phyloP scores from a whole-genome alignment of 1,140 invertebrate species.

The Protaetia brevitarsis region DNA sequence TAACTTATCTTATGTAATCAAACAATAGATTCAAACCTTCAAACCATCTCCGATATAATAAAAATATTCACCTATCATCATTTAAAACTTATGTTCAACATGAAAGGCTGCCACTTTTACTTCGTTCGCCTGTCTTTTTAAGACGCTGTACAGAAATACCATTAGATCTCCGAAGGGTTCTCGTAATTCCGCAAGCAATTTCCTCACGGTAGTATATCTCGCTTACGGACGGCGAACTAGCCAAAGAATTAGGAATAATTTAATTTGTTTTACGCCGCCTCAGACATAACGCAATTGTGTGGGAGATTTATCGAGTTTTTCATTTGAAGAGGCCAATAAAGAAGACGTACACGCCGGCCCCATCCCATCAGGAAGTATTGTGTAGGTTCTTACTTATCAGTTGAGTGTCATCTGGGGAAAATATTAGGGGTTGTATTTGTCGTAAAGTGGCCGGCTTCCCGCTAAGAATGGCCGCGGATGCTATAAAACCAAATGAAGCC shows the following conservation, averaged over 20 bases:
- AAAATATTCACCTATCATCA: too few species aligned
- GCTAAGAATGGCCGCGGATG: conserved; percentile 4
- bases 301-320: not conserved
- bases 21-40: too few species aligned
- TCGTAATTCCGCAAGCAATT: too few species aligned
- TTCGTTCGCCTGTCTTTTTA: too few species aligned
- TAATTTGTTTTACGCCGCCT: conserved; percentile 10
- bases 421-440: conserved; percentile 16
- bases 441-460: conserved; percentile 7
- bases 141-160: too few species aligned
- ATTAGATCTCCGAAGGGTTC: not conserved
- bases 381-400: conserved; percentile 14
- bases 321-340: conserved; percentile 16
- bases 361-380: not conserved
- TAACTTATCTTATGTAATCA: too few species aligned
- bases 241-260: too few species aligned
- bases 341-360: not conserved
- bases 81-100: too few species aligned
- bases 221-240: too few species aligned
- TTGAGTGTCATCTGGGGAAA: conserved; percentile 11
- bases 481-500: conserved; percentile 15
- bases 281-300: conserved; percentile 9
- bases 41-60: too few species aligned
- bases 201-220: not conserved
- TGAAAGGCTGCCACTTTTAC: too few species aligned